Evolutionary conservation across 2,797 vertebrate genomes (phyloP).

Genomic region (Betta splendens): DNA sequence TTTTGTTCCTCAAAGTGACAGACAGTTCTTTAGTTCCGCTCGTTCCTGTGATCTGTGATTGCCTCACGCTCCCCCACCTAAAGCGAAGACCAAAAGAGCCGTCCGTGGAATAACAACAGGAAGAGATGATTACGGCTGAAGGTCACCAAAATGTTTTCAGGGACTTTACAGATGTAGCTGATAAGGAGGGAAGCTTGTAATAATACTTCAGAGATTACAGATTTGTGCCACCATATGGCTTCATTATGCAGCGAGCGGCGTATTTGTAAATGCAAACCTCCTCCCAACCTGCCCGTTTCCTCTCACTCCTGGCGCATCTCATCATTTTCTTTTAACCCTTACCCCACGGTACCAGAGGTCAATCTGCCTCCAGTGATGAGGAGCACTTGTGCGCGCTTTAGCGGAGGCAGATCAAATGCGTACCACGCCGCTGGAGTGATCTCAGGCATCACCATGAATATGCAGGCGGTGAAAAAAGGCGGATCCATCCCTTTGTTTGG

Average conservation of each 20-base stretch:
- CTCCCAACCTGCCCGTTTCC: conserved; percentile 40
- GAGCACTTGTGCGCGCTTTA: conserved; percentile 69
- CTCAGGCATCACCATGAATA: conserved; percentile 68
- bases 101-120: conserved; percentile 56
- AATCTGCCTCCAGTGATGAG: conserved; percentile 71
- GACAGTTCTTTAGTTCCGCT: conserved; percentile 46
- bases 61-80: conserved; percentile 24
- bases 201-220: conserved; percentile 76
- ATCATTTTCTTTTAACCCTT: conserved; percentile 75
- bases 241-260: conserved; percentile 70
- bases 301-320: conserved; percentile 62
- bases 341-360: conserved; percentile 75
- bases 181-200: conserved; percentile 78
- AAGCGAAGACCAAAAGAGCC: conserved; percentile 43
- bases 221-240: conserved; percentile 80
- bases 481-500: conserved; percentile 68
- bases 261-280: conserved; percentile 61
- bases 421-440: conserved; percentile 66
- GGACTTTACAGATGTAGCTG: conserved; percentile 74
- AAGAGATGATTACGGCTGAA: conserved; percentile 68
- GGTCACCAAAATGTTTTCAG: conserved; percentile 75
- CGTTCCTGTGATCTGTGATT: conserved; percentile 43
- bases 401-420: conserved; percentile 76
- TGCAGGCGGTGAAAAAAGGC: conserved; percentile 59
- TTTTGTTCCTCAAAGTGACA: conserved; percentile 61